These are phyloP conservation scores for Sebastes matsubarae DNA, from an alignment of 2,797 vertebrate species.

Conservation along the genomic window DNA sequence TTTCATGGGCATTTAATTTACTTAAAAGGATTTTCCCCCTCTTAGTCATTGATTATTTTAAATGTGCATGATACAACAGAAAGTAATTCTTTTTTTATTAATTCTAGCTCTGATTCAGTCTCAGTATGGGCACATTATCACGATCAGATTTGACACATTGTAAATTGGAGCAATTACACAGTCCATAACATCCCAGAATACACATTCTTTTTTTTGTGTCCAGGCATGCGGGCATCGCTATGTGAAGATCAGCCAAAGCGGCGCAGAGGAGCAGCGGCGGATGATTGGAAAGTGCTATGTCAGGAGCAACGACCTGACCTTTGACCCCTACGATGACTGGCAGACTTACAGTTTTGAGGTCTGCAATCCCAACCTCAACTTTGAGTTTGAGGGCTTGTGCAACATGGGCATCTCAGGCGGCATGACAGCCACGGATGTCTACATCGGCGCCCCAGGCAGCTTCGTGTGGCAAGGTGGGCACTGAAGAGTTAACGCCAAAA, in stretches of 20 bases:
- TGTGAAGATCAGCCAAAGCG: slow-evolving; percentile 81
- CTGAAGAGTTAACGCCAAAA: neutral
- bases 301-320: slow-evolving; percentile 87
- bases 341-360: slow-evolving; percentile 87
- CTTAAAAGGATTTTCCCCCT: neutral
- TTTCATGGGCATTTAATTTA: neutral
- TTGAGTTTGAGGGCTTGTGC: slow-evolving; percentile 88
- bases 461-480: slow-evolving; percentile 91
- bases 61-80: neutral
- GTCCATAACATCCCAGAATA: neutral
- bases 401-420: slow-evolving; percentile 92
- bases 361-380: slow-evolving; percentile 86
- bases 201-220: neutral
- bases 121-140: neutral
- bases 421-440: slow-evolving; percentile 86
- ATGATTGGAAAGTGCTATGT: slow-evolving; percentile 96
- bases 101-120: neutral
- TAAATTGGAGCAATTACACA: neutral
- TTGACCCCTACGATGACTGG: slow-evolving; percentile 86
- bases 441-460: slow-evolving; percentile 87
- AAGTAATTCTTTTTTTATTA: neutral
- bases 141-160: neutral
- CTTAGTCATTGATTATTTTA: neutral
- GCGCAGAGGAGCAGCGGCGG: slow-evolving; percentile 82
- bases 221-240: slow-evolving; percentile 95